Conservation (phyloP, 2,888 invertebrate species). For the Monochamus alternatus region DNA sequence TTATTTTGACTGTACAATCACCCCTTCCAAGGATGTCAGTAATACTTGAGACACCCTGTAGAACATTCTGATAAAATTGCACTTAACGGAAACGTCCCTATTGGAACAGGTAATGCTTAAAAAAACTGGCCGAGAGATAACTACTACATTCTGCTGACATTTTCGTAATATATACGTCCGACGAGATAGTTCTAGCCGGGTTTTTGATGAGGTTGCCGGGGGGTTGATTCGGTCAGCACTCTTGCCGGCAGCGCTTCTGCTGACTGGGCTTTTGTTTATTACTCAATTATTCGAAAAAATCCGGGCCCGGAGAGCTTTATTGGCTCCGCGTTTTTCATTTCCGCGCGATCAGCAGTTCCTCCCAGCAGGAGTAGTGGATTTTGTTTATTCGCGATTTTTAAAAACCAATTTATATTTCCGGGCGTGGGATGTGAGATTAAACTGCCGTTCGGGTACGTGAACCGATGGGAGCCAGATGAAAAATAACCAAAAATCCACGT, state of each 20-base stretch:
- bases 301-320: conserved; percentile 21
- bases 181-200: conserved; percentile 21
- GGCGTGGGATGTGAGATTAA: not conserved
- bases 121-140: not conserved
- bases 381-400: conserved; percentile 11
- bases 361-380: not conserved
- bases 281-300: conserved; percentile 38
- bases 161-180: conserved; percentile 11
- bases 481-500: not conserved
- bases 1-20: too few species aligned
- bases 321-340: conserved; percentile 25
- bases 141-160: conserved; percentile 12
- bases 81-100: too few species aligned
- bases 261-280: conserved; percentile 58
- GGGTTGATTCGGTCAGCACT: conserved; percentile 29
- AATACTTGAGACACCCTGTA: too few species aligned
- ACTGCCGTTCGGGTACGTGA: not conserved
- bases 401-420: conserved; percentile 13
- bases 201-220: conserved; percentile 11
- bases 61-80: too few species aligned
- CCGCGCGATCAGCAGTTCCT: conserved; percentile 25
- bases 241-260: conserved; percentile 53
- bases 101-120: not conserved
- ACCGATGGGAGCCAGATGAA: not conserved
- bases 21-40: too few species aligned